Evolutionary conservation across 2,888 invertebrate species (phyloP), one percentile per base, ranked within the genome.

Genomic region (Cephus sareptanus): DNA sequence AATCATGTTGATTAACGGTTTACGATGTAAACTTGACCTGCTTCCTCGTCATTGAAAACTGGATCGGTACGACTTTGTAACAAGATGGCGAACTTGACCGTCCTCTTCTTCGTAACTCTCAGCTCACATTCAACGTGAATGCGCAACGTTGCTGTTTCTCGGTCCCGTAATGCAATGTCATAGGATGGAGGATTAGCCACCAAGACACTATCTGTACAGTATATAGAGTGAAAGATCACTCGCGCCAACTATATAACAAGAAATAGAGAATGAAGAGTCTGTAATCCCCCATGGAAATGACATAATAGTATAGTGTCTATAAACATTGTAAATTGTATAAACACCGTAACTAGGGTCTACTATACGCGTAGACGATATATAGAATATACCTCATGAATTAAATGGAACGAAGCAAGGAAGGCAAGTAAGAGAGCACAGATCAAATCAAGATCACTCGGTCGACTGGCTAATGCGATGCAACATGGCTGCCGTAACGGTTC

Each of bases 381-480:
- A 56, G 56, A 1, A 40, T 56, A 56, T 23, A 23, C 23, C 15
- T 15, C 23, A 1, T 56, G 23, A 23, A 23, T 56, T 56, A 56
- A 23, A 56, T 56, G 56, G 56, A 9, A 56, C 56, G 56, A 4
- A 56, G 56, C 23, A 4, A 23, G 56, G 56, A 56, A 56, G 6
- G 56, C 56, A 56, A 56, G 56, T 56, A 23, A 23, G 56, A 56
- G 23, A 23, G 23, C 9, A 56, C 33, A 71, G 71, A 71, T 71
- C 71, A 31, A 87, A 89, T 90, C 89, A 89, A 87, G 89, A 89
- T 90, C 89, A 90, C 86, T 90, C 88, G 89, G 90, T 90, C 89
- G 89, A 84, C 86, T 89, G 90, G 89, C 89, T 90, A 90, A 90
- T 89, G 88, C 88, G 86, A 90, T 89, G 89, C 89, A 88, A 86